Percentiles rank a stretch among this genome's conserved stretches.
These are phyloP conservation scores for Xiphydria camelus DNA, from an alignment of 2,888 invertebrate species.

Conservation along the genomic window DNA sequence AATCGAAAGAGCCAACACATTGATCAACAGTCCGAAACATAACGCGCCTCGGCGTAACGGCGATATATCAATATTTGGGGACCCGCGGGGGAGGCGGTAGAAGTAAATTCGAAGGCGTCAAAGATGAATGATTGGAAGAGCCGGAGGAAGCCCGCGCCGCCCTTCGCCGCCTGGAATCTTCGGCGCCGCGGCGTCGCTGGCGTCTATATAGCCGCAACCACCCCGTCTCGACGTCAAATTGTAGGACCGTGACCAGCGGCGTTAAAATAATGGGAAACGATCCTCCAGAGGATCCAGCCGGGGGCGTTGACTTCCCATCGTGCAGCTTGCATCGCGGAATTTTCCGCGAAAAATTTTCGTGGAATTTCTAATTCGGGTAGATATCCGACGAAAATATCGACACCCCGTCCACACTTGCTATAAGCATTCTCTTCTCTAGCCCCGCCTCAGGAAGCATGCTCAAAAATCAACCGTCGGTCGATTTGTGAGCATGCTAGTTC, in stretches of 20 bases:
- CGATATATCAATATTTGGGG: slow-evolving; percentile 15
- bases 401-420: no score
- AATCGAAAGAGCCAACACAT: no score
- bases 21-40: slow-evolving; percentile 17
- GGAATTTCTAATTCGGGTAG: no score
- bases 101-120: slow-evolving; percentile 40
- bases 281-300: no score
- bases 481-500: no score
- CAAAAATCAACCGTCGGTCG: no score
- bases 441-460: no score
- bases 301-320: no score
- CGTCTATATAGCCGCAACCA: slow-evolving; percentile 25
- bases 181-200: slow-evolving; percentile 40
- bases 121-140: slow-evolving; percentile 36
- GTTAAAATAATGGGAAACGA: slow-evolving; percentile 34
- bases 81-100: slow-evolving; percentile 6
- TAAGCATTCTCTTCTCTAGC: no score
- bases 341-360: background rate
- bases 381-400: no score
- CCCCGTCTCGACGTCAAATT: slow-evolving; percentile 24
- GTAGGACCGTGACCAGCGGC: slow-evolving; percentile 27
- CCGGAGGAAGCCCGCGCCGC: slow-evolving; percentile 4
- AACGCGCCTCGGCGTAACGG: slow-evolving; percentile 25
- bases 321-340: no score
- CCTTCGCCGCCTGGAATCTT: slow-evolving; percentile 18